Evolutionary conservation across 2,113 vertebrate species (phyloP).

Genomic region (Choloepus hoffmanni): DNA sequence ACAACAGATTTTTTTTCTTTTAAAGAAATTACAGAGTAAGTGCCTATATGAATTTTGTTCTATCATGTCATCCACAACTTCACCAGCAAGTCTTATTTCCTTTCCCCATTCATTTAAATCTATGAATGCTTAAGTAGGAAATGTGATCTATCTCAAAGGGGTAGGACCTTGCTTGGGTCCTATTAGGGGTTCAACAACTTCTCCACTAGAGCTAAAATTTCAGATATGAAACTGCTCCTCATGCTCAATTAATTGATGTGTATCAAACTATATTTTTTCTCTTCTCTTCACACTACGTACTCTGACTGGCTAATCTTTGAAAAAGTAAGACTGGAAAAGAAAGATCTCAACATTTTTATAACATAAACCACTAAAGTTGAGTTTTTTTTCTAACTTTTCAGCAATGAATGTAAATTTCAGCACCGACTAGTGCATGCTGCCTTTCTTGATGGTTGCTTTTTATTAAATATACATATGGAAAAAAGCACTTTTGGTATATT

Average conservation of each 20-base stretch:
- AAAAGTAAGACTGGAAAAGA: background rate
- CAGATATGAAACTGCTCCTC: background rate
- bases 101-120: background rate
- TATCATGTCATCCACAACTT: slow-evolving; percentile 59
- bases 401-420: background rate
- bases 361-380: background rate
- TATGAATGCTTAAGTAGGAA: background rate
- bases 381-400: background rate
- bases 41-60: slow-evolving; percentile 70
- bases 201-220: background rate
- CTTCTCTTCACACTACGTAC: background rate
- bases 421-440: background rate
- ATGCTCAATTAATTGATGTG: background rate
- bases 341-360: background rate
- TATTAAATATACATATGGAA: background rate
- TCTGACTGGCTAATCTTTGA: background rate
- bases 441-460: background rate
- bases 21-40: slow-evolving; percentile 3
- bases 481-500: background rate
- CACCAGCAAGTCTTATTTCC: slow-evolving; percentile 59
- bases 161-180: background rate
- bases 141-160: background rate
- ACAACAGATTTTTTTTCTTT: slow-evolving; percentile 34
- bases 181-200: background rate
- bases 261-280: background rate